These are phyloP conservation scores for Eulemur mongoz DNA, from an alignment of 2,797 vertebrate genomes.

Conservation along the genomic window DNA sequence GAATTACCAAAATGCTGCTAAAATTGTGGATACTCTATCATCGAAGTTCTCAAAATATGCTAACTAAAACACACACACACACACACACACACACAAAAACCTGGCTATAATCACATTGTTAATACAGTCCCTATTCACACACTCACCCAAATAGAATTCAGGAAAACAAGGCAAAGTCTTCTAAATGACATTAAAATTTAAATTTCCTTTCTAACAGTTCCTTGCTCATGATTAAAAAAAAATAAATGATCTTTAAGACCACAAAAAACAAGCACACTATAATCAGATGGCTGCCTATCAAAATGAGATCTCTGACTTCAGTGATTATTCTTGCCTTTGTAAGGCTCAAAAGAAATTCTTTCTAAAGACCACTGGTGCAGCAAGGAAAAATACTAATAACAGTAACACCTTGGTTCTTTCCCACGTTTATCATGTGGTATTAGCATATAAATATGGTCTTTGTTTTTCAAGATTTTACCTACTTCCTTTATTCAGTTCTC, in stretches of 20 bases:
- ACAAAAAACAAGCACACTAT: slow-evolving; percentile 17
- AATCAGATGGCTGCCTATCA: slow-evolving; percentile 50
- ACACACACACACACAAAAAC: background rate
- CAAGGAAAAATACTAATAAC: slow-evolving; percentile 40
- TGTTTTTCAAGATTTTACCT: slow-evolving; percentile 68
- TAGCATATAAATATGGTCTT: slow-evolving; percentile 67
- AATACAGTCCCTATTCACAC: background rate
- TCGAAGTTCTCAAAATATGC: slow-evolving; percentile 27
- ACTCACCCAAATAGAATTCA: background rate
- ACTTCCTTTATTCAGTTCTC: slow-evolving; percentile 61
- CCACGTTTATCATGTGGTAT: slow-evolving; percentile 36
- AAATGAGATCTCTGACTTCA: slow-evolving; percentile 48
- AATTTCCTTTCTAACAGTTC: slow-evolving; percentile 36
- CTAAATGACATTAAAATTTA: slow-evolving; percentile 7
- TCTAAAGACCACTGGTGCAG: slow-evolving; percentile 37
- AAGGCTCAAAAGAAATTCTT: slow-evolving; percentile 56
- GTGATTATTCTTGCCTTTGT: slow-evolving; percentile 61
- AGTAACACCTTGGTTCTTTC: slow-evolving; percentile 53
- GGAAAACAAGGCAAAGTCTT: background rate
- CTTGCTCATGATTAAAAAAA: slow-evolving; percentile 31
- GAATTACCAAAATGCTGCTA: background rate
- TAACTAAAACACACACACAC: background rate
- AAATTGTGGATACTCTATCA: background rate
- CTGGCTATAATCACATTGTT: background rate
- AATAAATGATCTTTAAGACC: slow-evolving; percentile 35